Evolutionary conservation across 2,888 invertebrate genomes (phyloP), one percentile per base, ranked within the genome.

Genomic region (Oxyscelio sp.): DNA sequence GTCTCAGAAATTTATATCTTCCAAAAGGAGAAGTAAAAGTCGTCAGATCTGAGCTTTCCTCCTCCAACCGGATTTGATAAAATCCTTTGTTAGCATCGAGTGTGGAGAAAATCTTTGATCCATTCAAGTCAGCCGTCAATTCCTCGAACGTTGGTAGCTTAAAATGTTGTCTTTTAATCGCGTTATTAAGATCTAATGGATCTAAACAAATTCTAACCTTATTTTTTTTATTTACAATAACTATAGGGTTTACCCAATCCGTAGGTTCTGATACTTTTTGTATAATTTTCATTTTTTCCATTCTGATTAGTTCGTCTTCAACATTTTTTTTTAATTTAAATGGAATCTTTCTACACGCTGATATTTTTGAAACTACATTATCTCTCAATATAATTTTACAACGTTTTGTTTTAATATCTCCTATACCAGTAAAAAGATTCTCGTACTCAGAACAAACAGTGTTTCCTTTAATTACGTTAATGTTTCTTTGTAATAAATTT

Each of bases 1-100:
- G 70, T 56, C 88, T 61, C 27, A 78, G 27, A 68, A 90, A 91
- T 71, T 75, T 87, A 63, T 88, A 92, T 63, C 90, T 79, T 0
- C 90, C 90, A 77, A 90, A 89, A 6, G 88, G 89, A 9, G 90
- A 90, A n/a, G 52, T 75, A 59, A 91, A 90, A 1, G 89, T 89
- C 24, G 88, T 87, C 4, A 88, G 66, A 13, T 88, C 56, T 6
- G 89, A 83, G 38, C 88, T 88, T 58, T 81, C 78, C 2, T 86
- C 85, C 81, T 91, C 90, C 21, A 56, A 31, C 83, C n/a, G n/a
- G n/a, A n/a, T n/a, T n/a, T n/a, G n/a, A n/a, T n/a, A n/a, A n/a
- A n/a, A n/a, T n/a, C n/a, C 89, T 27, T 74, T 52, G 5, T 87
- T 87, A 1, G 87, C 85, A 83, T 91, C 91, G 31, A 90, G 27